A percentile compares a stretch with the other conserved stretches of the same genome.
phyloP scores from a whole-genome alignment of 2,888 invertebrate genomes.

The Dione juno region DNA sequence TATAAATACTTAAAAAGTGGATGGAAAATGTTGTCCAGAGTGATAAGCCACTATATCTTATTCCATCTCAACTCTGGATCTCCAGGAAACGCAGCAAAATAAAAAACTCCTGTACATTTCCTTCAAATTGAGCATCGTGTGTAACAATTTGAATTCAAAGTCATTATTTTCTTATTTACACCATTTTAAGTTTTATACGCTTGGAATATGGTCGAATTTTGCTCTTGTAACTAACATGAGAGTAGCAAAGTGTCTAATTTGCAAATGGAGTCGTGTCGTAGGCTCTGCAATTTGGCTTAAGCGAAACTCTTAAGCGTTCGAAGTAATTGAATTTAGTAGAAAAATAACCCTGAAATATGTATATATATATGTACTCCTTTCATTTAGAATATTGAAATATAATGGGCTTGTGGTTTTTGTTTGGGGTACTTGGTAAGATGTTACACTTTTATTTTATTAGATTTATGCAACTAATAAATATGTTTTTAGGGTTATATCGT shows the following conservation, averaged over 20 bases:
- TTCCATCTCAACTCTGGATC: too few species aligned
- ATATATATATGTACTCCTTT: slow-evolving; percentile 22
- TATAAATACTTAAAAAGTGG: too few species aligned
- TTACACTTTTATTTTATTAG: neutral
- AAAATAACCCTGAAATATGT: slow-evolving; percentile 51
- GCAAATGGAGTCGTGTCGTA: slow-evolving; percentile 80
- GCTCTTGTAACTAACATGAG: slow-evolving; percentile 31
- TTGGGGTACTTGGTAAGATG: neutral
- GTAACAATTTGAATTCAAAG: slow-evolving; percentile 42
- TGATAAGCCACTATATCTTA: too few species aligned
- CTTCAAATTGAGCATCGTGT: slow-evolving; percentile 40
- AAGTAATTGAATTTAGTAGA: slow-evolving; percentile 58
- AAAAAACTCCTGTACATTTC: slow-evolving; percentile 10
- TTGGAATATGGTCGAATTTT: slow-evolving; percentile 40
- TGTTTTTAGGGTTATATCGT: neutral
- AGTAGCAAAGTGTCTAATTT: slow-evolving; percentile 69
- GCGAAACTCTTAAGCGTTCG: slow-evolving; percentile 68
- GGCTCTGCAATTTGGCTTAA: slow-evolving; percentile 78
- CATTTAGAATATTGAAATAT: slow-evolving; percentile 25
- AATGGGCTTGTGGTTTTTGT: slow-evolving; percentile 4
- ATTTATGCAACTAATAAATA: neutral
- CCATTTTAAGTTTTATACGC: slow-evolving; percentile 27
- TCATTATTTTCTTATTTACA: slow-evolving; percentile 24
- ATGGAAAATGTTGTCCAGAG: too few species aligned
- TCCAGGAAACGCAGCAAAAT: too few species aligned